Evolutionary conservation across 1,140 invertebrate genomes (phyloP).

Genomic region (Protaetia brevitarsis): DNA sequence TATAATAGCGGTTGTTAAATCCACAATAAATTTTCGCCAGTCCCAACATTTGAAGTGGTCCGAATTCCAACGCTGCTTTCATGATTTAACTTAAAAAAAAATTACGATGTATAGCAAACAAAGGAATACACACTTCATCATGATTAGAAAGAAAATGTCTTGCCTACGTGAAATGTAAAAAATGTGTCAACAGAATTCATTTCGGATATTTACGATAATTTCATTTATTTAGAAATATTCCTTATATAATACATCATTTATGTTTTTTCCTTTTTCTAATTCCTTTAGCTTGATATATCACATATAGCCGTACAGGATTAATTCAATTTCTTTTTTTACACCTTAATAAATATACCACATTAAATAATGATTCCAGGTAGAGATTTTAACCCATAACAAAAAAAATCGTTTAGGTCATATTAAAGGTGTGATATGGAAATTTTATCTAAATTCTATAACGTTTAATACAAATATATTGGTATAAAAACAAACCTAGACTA

Average conservation of each 20-base stretch:
- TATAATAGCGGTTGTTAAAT: too few species aligned
- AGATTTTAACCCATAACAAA: not conserved
- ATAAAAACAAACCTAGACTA: constrained; percentile 9
- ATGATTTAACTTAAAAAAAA: too few species aligned
- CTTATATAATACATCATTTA: not conserved
- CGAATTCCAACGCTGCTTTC: too few species aligned
- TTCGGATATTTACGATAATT: too few species aligned
- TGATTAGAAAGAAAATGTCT: too few species aligned
- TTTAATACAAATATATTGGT: not conserved
- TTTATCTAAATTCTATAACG: not conserved
- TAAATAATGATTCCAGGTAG: constrained; percentile 9
- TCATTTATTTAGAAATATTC: not conserved
- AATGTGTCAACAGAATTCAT: too few species aligned
- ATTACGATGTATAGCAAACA: too few species aligned
- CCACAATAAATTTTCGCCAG: too few species aligned
- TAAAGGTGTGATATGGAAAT: not conserved
- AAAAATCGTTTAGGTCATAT: not conserved
- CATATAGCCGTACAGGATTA: not conserved
- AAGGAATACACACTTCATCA: too few species aligned
- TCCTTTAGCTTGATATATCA: constrained; percentile 14
- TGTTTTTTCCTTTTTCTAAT: not conserved
- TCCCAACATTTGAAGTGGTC: too few species aligned
- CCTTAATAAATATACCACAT: constrained; percentile 7
- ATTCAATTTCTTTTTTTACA: not conserved
- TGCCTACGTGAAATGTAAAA: too few species aligned